Evolutionary conservation across 2,888 invertebrate genomes (phyloP), one percentile per base, ranked within the genome.

Genomic region (Acrobasis repandana): DNA sequence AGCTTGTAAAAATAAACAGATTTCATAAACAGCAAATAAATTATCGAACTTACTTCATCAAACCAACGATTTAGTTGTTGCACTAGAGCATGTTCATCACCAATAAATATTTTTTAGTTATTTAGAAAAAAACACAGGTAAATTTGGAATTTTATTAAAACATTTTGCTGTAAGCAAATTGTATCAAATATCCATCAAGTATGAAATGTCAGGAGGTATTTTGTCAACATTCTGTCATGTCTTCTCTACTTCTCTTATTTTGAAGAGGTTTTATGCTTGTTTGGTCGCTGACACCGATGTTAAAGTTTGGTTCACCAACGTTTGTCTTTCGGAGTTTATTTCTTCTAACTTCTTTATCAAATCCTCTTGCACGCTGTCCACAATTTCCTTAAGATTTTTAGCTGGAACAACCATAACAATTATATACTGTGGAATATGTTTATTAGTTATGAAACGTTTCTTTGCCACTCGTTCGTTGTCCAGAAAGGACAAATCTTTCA

Each of bases 311-410:
- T 62, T 57, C 8, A 54, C 4, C 36, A 54, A 10, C 9, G 69
- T 59, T 65, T 68, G 75, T 64, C 86, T 78, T 67, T 88, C 84
- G 11, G 81, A 76, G 70, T 86, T 78, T 36, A 88, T 69, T 74
- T 88, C 86, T 75, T 88, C 86, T 20, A 92, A 67, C 70, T 91
- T 92, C 65, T 83, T 88, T 33, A 90, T 73, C 2, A 92, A 71
- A 65, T 92, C 92, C 69, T 86, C 84, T 80, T 90, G 89, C 10
- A 92, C 91, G 62, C 90, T 92, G 65, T 88, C 87, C 1, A 91
- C 85, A 46, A 92, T 91, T 77, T 91, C 91, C 76, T 88, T 91
- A 9, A 92, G 74, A 63, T 86, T 92, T 76, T 85, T 90, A 15
- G 92, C 92, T 92, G 72, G 2, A 82, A 51, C 33, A 48, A n/a